Base-by-base conservation (phyloP, 2,113 vertebrate species). In the Struthidea cinerea region DNA sequence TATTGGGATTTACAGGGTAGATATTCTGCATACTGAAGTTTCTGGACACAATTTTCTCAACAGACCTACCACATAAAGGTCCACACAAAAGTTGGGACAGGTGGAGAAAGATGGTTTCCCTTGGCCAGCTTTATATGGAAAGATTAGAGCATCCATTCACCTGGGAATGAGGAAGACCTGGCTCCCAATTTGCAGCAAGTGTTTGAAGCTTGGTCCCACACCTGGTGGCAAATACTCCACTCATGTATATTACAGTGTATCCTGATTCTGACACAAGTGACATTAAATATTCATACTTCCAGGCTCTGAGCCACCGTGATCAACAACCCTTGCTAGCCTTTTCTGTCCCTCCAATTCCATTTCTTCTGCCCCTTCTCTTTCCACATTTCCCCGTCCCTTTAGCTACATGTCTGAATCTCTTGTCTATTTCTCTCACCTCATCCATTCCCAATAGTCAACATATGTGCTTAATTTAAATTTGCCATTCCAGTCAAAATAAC, bases 391-490 rank as follows among this genome's bases (percentile, higher is more conserved):
- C 22, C 46, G 21, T 68, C 41, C 57, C 24, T 70, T 70, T 76
- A 64, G 21, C 53, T 85, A 37, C 26, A 15, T 10, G 1, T 69
- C 59, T 85, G 59, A 80, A 80, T 74, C 42, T 89, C n/a, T 56
- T 52, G 17, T 68, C 33, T 82, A 1, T 79, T 89, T 69, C 69
- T 65, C 56, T 95, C 70, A 42, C 44, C 0, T 0, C 60, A 47
- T 46, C 47, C 50, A 33, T 65, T 84, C 61, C 61, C 61, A 91
- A 12, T 5, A 95, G 89, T 65, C 77, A 93, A 60, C 46, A 69
- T 49, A 22, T 95, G 53, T 73, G 46, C 74, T 93, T 96, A 94
- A 89, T 92, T 82, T 60, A 89, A 89, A 95, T 95, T 91, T 96
- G 69, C 69, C 15, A 16, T 89, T 94, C 87, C 56, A 69, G 83